These are phyloP conservation scores for Lytechinus variegatus DNA, from an alignment of 35 echinoderm and acorn worm species.

Conservation along the genomic window DNA sequence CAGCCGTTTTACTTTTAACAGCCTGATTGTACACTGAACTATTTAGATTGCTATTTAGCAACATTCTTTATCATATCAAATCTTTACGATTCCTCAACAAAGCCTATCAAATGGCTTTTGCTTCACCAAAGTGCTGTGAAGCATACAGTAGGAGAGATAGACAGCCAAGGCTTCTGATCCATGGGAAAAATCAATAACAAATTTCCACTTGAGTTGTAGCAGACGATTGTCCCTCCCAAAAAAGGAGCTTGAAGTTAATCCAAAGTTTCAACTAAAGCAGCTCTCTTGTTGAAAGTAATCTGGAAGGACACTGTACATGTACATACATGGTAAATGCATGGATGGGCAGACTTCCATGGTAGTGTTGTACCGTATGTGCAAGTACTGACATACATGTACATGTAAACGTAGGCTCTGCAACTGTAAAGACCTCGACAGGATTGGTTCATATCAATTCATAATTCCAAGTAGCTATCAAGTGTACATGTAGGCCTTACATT, in stretches of 20 bases:
- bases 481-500: too few relatives aligned
- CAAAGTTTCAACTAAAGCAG: neutral
- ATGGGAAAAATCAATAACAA: conserved; percentile 13
- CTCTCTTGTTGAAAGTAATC: neutral
- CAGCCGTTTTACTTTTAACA: too few relatives aligned
- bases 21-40: neutral
- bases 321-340: too few relatives aligned
- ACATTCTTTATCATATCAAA: neutral
- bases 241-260: conserved; percentile 3
- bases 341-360: too few relatives aligned
- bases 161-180: neutral
- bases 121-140: neutral
- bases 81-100: neutral
- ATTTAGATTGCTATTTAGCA: neutral
- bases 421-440: too few relatives aligned
- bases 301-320: neutral
- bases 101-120: neutral
- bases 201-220: conserved; percentile 11
- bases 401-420: neutral
- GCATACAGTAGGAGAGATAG: neutral
- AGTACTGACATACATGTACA: neutral
- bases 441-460: too few relatives aligned
- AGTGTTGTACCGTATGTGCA: too few relatives aligned
- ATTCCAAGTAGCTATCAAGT: too few relatives aligned
- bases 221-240: neutral